A percentile compares a stretch with the other conserved stretches of the same genome.
Conservation (phyloP, 2,113 vertebrate genomes). For the Cebidichthys violaceus region DNA sequence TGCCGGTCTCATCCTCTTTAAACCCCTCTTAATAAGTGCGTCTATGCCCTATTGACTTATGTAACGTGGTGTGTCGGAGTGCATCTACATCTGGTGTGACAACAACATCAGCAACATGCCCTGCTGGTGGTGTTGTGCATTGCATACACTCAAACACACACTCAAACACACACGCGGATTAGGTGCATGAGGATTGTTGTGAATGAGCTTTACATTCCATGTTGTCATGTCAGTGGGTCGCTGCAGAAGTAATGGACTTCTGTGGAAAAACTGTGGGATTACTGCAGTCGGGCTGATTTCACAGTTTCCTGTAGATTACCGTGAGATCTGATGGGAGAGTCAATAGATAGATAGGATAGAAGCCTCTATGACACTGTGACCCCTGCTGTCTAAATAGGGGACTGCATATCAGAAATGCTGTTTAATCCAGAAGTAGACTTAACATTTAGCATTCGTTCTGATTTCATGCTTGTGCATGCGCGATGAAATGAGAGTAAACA, state of each 20-base stretch:
- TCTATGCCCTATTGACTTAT: constrained; percentile 73
- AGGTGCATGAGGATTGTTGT: constrained; percentile 31
- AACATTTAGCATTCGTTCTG: constrained; percentile 32
- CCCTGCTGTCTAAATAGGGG: constrained; percentile 70
- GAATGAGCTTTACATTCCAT: constrained; percentile 51
- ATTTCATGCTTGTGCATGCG: constrained; percentile 42
- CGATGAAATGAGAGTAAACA: constrained; percentile 52
- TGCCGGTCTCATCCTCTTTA: constrained; percentile 61
- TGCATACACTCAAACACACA: not conserved
- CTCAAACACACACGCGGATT: constrained; percentile 2
- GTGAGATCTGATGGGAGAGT: constrained; percentile 47
- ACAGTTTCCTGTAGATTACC: constrained; percentile 52
- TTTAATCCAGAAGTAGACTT: constrained; percentile 32
- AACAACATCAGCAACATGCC: constrained; percentile 48
- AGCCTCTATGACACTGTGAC: constrained; percentile 59
- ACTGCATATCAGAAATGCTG: constrained; percentile 45
- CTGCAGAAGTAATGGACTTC: constrained; percentile 38
- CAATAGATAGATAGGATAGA: constrained; percentile 26
- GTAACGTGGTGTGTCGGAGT: constrained; percentile 66
- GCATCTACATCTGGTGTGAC: constrained; percentile 64
- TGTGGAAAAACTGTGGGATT: constrained; percentile 63
- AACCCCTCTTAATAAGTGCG: constrained; percentile 64
- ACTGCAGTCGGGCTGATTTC: constrained; percentile 68
- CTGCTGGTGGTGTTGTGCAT: constrained; percentile 18
- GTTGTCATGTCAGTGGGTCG: constrained; percentile 38